Evolutionary conservation across 2,113 vertebrate species (phyloP).

Genomic region (Casuarius casuarius): DNA sequence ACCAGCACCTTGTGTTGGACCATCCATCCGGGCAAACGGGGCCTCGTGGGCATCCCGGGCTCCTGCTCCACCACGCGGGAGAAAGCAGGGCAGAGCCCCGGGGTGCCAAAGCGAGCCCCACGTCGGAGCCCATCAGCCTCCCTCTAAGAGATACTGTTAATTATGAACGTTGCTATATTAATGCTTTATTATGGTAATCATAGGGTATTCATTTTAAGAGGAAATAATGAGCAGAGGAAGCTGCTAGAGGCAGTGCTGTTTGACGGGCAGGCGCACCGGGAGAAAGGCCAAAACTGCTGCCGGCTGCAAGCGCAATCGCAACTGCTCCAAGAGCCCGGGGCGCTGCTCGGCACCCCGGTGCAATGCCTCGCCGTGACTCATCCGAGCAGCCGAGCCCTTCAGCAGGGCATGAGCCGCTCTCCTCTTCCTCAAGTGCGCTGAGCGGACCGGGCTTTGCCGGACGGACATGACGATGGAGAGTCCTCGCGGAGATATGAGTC

Average conservation of each 20-base stretch:
- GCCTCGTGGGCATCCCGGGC: too few relatives aligned
- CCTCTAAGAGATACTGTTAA: background rate
- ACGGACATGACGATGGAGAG: too few relatives aligned
- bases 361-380: too few relatives aligned
- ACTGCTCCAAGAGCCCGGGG: background rate
- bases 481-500: too few relatives aligned
- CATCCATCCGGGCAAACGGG: too few relatives aligned
- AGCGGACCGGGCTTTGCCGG: too few relatives aligned
- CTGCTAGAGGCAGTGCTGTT: accelerated
- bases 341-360: too few relatives aligned
- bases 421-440: background rate
- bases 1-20: too few relatives aligned
- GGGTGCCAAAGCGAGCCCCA: too few relatives aligned
- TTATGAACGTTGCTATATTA: background rate
- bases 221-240: background rate
- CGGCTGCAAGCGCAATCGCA: accelerated
- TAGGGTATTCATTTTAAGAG: background rate
- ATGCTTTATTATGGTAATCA: background rate
- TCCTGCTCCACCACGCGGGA: too few relatives aligned
- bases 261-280: background rate
- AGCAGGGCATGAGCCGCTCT: background rate
- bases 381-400: background rate
- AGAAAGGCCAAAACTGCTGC: background rate
- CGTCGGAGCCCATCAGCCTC: background rate
- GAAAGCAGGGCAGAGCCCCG: too few relatives aligned